Base-by-base conservation (phyloP, 2,888 invertebrate genomes). In the Apotomis capreana region DNA sequence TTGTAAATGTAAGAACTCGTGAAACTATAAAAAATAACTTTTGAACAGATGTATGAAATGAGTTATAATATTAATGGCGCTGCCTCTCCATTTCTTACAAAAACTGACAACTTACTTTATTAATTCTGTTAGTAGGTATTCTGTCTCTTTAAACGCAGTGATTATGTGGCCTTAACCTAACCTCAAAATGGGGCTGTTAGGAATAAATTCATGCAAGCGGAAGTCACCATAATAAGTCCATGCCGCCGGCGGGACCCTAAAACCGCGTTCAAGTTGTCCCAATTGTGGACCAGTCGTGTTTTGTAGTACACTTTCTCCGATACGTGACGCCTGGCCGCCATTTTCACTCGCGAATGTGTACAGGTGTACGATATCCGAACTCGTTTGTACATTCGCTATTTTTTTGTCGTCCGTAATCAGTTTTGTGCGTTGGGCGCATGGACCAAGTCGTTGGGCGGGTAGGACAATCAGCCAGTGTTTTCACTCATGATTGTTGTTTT, bases 271-370 rank as follows among this genome's bases (percentile, higher is more conserved):
- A 91, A 91, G 91, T 87, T 90, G 84, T 83, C 92, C 92, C 88
- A 92, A 91, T 88, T 92, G 89, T 84, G 80, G 89, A 89, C 90
- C 91, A 90, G 90, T 88, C 81, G 86, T 86, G 49, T 49, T 49
- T 88, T 88, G 89, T 89, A 87, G 89, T 92, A 90, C 90, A 93
- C 92, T 93, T 93, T 93, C 92, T 89, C 92, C 90, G 78, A 78
- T 88, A 87, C 88, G 88, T 90, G 91, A 90, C 84, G 84, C 83
- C 83, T 86, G 82, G 80, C 75, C 79, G 78, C 83, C 46, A 84
- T 84, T 90, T 90, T 91, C 91, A 87, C 89, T 82, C 81, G 78
- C 80, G 77, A 81, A 78, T 76, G 80, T 77, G 77, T 78, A 79
- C 86, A 87, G 85, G 84, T 86, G 86, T 77, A 76, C 77, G 68